Evolutionary conservation across 2,113 vertebrate genomes (phyloP), one percentile per base, ranked within the genome.

Genomic region (Lamprologus speciosus): DNA sequence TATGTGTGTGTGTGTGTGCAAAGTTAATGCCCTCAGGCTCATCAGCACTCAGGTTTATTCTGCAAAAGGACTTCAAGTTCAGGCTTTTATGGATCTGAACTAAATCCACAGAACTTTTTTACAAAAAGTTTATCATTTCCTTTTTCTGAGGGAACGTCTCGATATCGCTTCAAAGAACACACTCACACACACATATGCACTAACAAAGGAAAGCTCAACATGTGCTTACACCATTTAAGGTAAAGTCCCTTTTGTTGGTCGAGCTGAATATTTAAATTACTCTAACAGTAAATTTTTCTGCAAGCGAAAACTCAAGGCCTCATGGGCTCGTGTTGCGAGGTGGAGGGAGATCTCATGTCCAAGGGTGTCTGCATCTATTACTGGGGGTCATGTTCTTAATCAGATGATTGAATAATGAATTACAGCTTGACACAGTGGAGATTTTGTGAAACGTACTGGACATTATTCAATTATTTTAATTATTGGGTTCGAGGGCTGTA

Each of bases 71-170:
- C 87, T 91, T 89, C 80, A 87, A 85, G 85, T 86, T 88, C 60
- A 86, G 50, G 63, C 26, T 81, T 86, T 85, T 68, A 82, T 85
- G 93, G 85, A 87, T 91, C 51, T 80, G 78, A 83, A 87, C 90
- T 83, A 91, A 88, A 88, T 63, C 78, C 87, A 88, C 70, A 85
- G 83, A 91, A 89, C 63, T 58, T 80, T 37, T 21, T 65, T 12
- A 26, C 51, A 85, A 75, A 88, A 78, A 84, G 82, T 89, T 91
- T 89, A 90, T 92, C 75, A 91, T 92, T 90, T 93, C 92, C 92
- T 90, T 68, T 90, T 81, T 92, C 40, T 84, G 68, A 85, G 82
- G 60, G 28, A 88, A 81, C 86, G 84, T 91, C 83, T 87, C 31
- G 17, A 53, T 2, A 82, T 70, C 37, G 6, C 12, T 84, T 84